phyloP scores from a whole-genome alignment of 2,888 invertebrate genomes.

The Noctua comes region DNA sequence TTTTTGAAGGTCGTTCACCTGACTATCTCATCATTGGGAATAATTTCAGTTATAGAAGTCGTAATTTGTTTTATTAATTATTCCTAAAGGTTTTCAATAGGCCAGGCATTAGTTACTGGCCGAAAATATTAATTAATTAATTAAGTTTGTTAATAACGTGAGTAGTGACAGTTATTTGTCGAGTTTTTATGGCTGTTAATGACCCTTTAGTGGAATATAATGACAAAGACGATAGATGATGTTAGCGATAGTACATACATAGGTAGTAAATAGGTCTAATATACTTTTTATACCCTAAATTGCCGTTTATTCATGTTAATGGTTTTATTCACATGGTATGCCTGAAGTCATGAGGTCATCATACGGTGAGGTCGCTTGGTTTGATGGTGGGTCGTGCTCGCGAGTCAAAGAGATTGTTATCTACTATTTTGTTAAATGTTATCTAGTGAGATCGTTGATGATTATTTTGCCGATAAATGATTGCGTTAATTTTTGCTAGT shows the following conservation, averaged over 20 bases:
- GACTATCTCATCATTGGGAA: constrained; percentile 15
- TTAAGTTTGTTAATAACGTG: constrained; percentile 32
- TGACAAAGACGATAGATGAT: constrained; percentile 5
- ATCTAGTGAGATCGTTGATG: background rate
- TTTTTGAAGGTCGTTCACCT: background rate
- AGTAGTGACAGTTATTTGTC: constrained; percentile 3
- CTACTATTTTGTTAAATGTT: background rate
- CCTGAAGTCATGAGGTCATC: background rate
- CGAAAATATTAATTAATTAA: constrained; percentile 37
- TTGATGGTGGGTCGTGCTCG: background rate
- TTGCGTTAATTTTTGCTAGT: background rate
- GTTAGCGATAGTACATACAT: background rate
- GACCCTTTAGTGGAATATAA: constrained; percentile 8
- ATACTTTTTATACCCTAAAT: background rate
- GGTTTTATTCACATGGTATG: background rate
- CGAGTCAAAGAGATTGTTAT: background rate
- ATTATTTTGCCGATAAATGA: background rate
- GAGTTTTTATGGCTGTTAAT: constrained; percentile 32
- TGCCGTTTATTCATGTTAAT: background rate
- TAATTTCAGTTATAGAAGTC: constrained; percentile 10
- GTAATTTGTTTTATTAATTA: constrained; percentile 39
- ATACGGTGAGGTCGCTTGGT: background rate
- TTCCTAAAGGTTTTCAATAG: constrained; percentile 33
- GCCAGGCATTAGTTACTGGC: constrained; percentile 5
- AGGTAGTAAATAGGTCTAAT: background rate